phyloP scores from a whole-genome alignment of 1,140 invertebrate genomes.

The Drosophila cardini region DNA sequence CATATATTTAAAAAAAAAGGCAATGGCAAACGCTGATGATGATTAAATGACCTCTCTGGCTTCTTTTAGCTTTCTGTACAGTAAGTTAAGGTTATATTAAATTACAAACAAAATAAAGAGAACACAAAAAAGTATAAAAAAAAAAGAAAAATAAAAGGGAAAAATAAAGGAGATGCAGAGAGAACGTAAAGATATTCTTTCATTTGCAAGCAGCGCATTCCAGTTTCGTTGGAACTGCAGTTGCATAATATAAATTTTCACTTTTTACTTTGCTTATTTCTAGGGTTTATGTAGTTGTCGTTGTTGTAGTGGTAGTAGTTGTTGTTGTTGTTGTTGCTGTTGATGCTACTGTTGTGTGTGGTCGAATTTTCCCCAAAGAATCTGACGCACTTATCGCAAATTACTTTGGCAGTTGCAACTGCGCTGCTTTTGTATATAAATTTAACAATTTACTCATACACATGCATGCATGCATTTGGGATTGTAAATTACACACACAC shows the following conservation, averaged over 20 bases:
- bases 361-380: slow-evolving; percentile 81
- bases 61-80: neutral
- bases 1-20: slow-evolving; percentile 3
- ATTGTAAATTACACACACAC: slow-evolving; percentile 77
- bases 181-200: slow-evolving; percentile 19
- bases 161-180: neutral
- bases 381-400: slow-evolving; percentile 83
- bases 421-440: slow-evolving; percentile 80
- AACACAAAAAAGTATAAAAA: neutral
- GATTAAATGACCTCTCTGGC: slow-evolving; percentile 24
- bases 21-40: slow-evolving; percentile 7
- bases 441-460: slow-evolving; percentile 82
- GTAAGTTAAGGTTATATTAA: slow-evolving; percentile 22
- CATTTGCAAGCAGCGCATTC: slow-evolving; percentile 52
- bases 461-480: slow-evolving; percentile 62
- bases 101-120: slow-evolving; percentile 14
- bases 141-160: neutral
- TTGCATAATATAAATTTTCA: slow-evolving; percentile 64
- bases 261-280: slow-evolving; percentile 62
- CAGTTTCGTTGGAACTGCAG: slow-evolving; percentile 48
- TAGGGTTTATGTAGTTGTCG: slow-evolving; percentile 21
- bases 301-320: slow-evolving; percentile 11
- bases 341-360: slow-evolving; percentile 58
- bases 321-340: slow-evolving; percentile 32
- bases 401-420: slow-evolving; percentile 81